Conservation (phyloP, 2,888 invertebrate species). For the Isotomurus palustris region DNA sequence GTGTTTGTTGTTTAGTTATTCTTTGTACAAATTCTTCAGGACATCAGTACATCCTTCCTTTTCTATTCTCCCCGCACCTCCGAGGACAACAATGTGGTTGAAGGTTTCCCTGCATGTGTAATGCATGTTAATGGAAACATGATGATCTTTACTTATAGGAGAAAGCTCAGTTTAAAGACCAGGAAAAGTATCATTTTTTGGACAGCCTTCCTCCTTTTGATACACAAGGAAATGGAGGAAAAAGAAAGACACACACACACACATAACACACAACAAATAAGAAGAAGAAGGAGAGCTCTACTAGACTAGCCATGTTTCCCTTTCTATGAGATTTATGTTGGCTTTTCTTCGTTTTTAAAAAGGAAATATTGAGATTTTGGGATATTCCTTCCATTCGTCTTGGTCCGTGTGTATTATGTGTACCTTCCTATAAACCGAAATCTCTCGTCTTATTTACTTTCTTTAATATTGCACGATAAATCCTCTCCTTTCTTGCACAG, state of each 20-base stretch:
- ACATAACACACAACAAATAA: conserved; percentile 1
- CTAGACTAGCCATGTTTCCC: background rate
- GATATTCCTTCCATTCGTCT: background rate
- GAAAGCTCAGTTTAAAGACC: background rate
- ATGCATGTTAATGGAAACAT: no score
- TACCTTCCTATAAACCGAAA: background rate
- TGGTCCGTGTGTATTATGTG: background rate
- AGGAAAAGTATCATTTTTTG: conserved; percentile 5
- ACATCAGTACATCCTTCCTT: no score
- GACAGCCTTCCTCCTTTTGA: background rate
- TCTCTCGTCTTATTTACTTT: conserved; percentile 5
- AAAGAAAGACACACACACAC: background rate
- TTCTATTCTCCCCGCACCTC: no score
- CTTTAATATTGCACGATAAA: conserved; percentile 6
- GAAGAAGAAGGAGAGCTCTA: background rate
- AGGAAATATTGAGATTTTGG: conserved; percentile 9
- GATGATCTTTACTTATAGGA: no score
- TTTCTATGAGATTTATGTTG: conserved; percentile 8
- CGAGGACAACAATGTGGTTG: no score
- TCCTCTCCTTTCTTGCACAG: background rate
- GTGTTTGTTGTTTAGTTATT: no score
- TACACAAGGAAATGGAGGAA: background rate
- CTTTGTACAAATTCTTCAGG: no score
- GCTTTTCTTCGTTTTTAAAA: conserved; percentile 11
- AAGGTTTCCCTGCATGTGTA: no score